These are phyloP conservation scores for Nematolebias whitei DNA, from an alignment of 2,113 vertebrate species.

Conservation along the genomic window DNA sequence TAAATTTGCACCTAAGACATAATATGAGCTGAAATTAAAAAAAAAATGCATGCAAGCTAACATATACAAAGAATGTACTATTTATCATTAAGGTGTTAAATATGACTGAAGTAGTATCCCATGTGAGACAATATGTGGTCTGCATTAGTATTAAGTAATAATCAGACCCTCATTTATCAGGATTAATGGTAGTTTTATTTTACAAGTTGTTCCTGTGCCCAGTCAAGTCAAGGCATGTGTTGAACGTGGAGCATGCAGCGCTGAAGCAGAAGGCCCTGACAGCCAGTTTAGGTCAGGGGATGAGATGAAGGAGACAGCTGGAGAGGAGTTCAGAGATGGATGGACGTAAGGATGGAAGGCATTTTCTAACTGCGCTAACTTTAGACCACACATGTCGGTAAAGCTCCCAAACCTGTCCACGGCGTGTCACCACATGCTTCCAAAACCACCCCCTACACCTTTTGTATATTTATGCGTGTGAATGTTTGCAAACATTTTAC, in stretches of 20 bases:
- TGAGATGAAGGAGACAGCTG: constrained; percentile 76
- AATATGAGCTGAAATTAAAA: background rate
- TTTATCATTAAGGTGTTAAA: constrained; percentile 12
- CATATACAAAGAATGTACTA: background rate
- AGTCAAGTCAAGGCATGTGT: constrained; percentile 39
- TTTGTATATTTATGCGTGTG: constrained; percentile 12
- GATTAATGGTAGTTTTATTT: constrained; percentile 45
- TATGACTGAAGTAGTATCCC: constrained; percentile 18
- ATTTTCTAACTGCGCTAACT: constrained; percentile 71
- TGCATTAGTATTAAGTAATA: constrained; percentile 25
- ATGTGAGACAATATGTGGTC: constrained; percentile 28
- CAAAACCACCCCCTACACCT: constrained; percentile 39
- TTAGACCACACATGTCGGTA: constrained; percentile 76
- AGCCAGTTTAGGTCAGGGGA: constrained; percentile 64
- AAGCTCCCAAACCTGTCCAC: constrained; percentile 71
- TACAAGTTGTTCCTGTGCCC: constrained; percentile 39
- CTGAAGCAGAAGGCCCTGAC: constrained; percentile 58
- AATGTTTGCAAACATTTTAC: constrained; percentile 13
- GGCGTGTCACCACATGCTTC: constrained; percentile 70
- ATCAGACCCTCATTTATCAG: constrained; percentile 28
- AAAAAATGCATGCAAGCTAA: background rate
- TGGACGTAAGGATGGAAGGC: constrained; percentile 58
- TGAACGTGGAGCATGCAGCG: constrained; percentile 43
- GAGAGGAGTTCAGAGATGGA: constrained; percentile 62
- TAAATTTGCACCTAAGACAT: background rate